Conservation (phyloP, 2,888 invertebrate genomes). For the Scaptodrosophila latifasciaeformis region DNA sequence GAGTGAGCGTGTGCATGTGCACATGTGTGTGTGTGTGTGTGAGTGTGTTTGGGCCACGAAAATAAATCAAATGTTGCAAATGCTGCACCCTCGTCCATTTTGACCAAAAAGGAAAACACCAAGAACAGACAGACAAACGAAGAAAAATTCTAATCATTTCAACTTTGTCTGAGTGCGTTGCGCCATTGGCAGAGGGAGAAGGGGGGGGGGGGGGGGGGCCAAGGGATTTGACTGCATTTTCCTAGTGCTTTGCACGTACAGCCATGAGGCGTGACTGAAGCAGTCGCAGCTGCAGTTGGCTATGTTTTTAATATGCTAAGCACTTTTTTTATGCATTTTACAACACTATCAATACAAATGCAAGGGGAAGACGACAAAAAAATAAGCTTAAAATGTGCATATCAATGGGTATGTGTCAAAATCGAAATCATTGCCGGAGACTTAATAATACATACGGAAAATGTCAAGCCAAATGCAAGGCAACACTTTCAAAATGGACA, state of each 20-base stretch:
- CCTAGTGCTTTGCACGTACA: slow-evolving; percentile 37
- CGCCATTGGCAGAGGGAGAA: no score
- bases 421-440: slow-evolving; percentile 53
- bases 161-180: no score
- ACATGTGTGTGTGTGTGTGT: not conserved
- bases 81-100: slow-evolving; percentile 36
- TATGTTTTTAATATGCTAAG: slow-evolving; percentile 61
- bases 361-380: not conserved
- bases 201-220: no score
- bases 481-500: slow-evolving; percentile 1
- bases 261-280: no score
- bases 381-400: slow-evolving; percentile 48
- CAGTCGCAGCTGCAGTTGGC: slow-evolving; percentile 55
- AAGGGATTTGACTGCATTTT: slow-evolving; percentile 2
- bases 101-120: slow-evolving; percentile 29
- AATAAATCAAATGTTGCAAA: slow-evolving; percentile 53
- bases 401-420: slow-evolving; percentile 60
- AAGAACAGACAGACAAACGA: slow-evolving; percentile 17
- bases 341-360: slow-evolving; percentile 49
- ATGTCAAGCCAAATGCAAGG: not conserved
- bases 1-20: slow-evolving; percentile 8
- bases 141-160: no score
- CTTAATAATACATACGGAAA: slow-evolving; percentile 48
- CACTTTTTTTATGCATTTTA: slow-evolving; percentile 58
- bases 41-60: slow-evolving; percentile 11